Evolutionary conservation across 2,888 invertebrate genomes (phyloP), one percentile per base, ranked within the genome.

Genomic region (Eupithecia vulgata): DNA sequence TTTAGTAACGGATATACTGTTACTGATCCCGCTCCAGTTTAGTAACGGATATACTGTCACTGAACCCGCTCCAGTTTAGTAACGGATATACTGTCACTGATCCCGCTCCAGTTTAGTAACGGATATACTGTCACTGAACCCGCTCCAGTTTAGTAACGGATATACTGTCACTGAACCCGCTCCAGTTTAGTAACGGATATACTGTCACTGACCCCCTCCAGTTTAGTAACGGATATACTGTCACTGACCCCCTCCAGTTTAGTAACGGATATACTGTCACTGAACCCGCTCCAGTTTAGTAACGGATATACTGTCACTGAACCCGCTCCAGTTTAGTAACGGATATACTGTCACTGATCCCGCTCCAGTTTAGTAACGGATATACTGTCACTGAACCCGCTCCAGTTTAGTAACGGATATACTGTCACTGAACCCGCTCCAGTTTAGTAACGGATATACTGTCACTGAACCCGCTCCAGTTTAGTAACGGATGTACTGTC

Each of bases 221-320:
- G 61, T 61, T 61, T 17, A 34, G 61, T 61, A 61, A 35, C 17
- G 61, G 35, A 17, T 61, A 35, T 34, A 25, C 25, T n/a, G 10
- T 8, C 48, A n/a, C 8, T n/a, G 48, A 48, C 48, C 48, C 8
- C 8, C 17, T n/a, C 6, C 30, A 10, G 30, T 30, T 3, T n/a
- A n/a, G n/a, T n/a, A n/a, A n/a, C n/a, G n/a, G n/a, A n/a, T n/a
- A n/a, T n/a, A n/a, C n/a, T n/a, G n/a, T n/a, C n/a, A n/a, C n/a
- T n/a, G n/a, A n/a, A n/a, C n/a, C n/a, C n/a, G n/a, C 34, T 17
- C 61, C 61, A 35, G 61, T 61, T 61, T 17, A 34, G 61, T 61
- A 61, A 35, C 17, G 61, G 35, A 17, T 61, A 35, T 34, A 25
- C 25, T n/a, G 10, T 8, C 48, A n/a, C 8, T n/a, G 48, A 48